Base-by-base conservation (phyloP, 2,888 invertebrate genomes). In the Synergus umbraculus region DNA sequence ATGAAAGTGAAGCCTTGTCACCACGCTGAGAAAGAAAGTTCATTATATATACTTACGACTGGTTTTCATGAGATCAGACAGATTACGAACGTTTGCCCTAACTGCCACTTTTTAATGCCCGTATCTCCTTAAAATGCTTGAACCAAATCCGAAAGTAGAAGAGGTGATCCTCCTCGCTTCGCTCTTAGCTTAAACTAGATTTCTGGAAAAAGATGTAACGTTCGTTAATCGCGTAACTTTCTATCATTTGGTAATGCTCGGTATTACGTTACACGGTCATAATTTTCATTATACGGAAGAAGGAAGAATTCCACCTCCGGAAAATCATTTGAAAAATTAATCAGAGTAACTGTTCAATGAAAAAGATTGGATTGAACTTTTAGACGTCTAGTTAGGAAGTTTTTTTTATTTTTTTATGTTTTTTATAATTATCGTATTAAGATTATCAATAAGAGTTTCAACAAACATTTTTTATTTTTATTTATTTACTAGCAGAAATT, bases 1-100 rank as follows among this genome's bases (percentile, higher is more conserved):
- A 83, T 83, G 77, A 79, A 73, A 78, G 79, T 63, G 76, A 77
- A 76, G 81, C 82, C 63, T 73, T 76, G 78, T 81, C 79, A 82
- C 79, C 79, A 79, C 29, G 29, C 79, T 54, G 46, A 15, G 64
- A 60, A 79, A 76, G 81, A 76, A 78, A 79, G 69, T 60, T 58
- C 37, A 79, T 79, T 79, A 49, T 49, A 49, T 49, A 58, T 22
- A 22, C 22, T 22, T 44, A 43, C 76, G 58, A 15, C n/a, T 60
- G 44, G 64, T 79, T 79, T 77, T 77, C 69, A 77, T 69, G 69
- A 77, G 77, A 46, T 46, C 46, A 44, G 49, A 29, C 46, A 44
- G 15, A 49, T 49, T 4, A 49, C 10, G 13, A 9, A 41, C 18
- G 13, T 37, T 22, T 15, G 43, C 18, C 15, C 46, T 22, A 69